Conservation (phyloP, 2,113 vertebrate genomes). For the Uria lomvia region DNA sequence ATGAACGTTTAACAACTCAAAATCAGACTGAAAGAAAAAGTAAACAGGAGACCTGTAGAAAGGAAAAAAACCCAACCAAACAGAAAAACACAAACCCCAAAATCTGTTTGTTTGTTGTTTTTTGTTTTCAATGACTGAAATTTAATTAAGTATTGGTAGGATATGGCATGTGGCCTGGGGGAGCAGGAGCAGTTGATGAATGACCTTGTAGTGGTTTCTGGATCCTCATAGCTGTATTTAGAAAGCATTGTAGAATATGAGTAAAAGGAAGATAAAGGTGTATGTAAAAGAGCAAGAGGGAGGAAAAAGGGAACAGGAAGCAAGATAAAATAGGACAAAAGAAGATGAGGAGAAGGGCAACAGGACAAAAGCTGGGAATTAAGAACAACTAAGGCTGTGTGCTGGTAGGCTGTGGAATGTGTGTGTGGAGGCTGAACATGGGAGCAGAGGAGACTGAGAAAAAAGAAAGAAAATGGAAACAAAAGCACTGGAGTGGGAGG, state of each 20-base stretch:
- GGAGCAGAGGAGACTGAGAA: background rate
- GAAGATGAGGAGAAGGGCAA: background rate
- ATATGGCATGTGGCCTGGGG: background rate
- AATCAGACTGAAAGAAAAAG: slow-evolving; percentile 16
- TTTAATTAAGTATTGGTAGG: slow-evolving; percentile 11
- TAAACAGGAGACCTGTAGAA: background rate
- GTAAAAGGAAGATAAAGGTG: background rate
- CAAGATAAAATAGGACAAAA: background rate
- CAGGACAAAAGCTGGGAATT: background rate
- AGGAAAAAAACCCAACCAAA: background rate
- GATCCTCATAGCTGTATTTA: background rate
- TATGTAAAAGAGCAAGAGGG: background rate
- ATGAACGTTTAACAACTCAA: slow-evolving; percentile 32
- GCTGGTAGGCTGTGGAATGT: slow-evolving; percentile 8
- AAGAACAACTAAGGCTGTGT: background rate
- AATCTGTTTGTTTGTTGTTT: background rate
- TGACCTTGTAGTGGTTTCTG: background rate
- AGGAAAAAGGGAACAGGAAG: background rate
- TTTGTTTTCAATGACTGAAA: background rate
- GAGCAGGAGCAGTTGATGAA: background rate
- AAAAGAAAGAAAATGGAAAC: background rate
- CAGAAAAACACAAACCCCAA: background rate
- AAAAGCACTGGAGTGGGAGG: background rate
- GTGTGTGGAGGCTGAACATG: background rate
- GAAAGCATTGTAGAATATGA: background rate